Evolutionary conservation across 2,888 invertebrate genomes (phyloP).

Genomic region (Anorthoa munda): DNA sequence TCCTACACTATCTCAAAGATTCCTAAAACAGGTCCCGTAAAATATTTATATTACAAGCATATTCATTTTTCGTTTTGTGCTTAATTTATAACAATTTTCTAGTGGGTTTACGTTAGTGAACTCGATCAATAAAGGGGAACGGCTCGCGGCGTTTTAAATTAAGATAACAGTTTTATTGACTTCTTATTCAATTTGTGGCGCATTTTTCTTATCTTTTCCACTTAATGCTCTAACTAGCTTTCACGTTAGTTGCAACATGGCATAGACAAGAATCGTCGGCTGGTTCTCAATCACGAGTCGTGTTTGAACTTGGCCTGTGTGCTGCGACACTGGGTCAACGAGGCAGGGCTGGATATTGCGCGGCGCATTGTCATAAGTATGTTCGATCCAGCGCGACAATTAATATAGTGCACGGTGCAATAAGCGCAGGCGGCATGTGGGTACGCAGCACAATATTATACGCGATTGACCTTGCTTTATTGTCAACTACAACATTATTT

Average conservation of each 20-base stretch:
- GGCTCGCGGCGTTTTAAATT: constrained; percentile 81
- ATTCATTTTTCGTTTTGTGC: constrained; percentile 50
- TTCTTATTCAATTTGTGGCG: constrained; percentile 82
- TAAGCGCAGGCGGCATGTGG: constrained; percentile 61
- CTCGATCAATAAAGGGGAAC: constrained; percentile 78
- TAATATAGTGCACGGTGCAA: constrained; percentile 71
- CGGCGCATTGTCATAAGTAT: constrained; percentile 70
- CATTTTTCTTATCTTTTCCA: constrained; percentile 78
- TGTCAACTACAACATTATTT: constrained; percentile 66
- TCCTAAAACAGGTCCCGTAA: constrained; percentile 56
- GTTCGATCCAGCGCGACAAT: constrained; percentile 72
- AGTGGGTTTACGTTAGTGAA: constrained; percentile 76
- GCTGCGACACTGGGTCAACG: constrained; percentile 80
- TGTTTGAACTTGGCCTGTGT: constrained; percentile 84
- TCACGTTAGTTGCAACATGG: constrained; percentile 79
- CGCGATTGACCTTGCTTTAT: constrained; percentile 60
- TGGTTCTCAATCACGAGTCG: constrained; percentile 71
- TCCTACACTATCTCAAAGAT: constrained; percentile 52
- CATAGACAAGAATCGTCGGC: constrained; percentile 69
- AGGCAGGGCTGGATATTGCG: constrained; percentile 68
- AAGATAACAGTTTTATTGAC: constrained; percentile 87
- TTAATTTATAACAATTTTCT: constrained; percentile 73
- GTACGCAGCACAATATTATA: constrained; percentile 43
- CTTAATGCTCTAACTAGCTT: constrained; percentile 77
- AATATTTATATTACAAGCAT: constrained; percentile 56